Base-by-base conservation (phyloP, 2,888 invertebrate genomes). In the Bombylius discolor region DNA sequence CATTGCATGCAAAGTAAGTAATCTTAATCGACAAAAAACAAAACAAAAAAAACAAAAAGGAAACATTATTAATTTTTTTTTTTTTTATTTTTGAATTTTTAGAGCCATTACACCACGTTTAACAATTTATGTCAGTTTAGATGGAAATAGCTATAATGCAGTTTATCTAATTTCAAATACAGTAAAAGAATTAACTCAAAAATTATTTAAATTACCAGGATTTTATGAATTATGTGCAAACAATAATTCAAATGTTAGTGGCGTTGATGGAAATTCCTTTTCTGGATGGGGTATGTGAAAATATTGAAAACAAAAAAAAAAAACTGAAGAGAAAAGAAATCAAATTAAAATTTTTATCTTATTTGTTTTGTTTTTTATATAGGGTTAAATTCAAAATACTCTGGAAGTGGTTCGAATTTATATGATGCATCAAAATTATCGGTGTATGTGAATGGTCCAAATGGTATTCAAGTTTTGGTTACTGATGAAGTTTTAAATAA, bases 401-500 rank as follows among this genome's bases (percentile, higher is more conserved):
- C 73, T 51, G 72, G 72, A 62, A 72, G 72, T 60, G 72, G 68
- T 54, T 70, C 74, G 71, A 68, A 74, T 74, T 66, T 65, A 13
- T 76, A 79, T 77, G 81, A 81, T 45, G 61, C 64, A 56, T 78
- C 77, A 56, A 74, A 74, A 59, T 70, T 71, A 49, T 82, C 83
- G 42, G 79, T 93, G 9, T 83, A 85, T 61, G 79, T 91, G 51
- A 84, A 83, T 64, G 94, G 93, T 0, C 93, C 94, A 0, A 84
- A 85, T 63, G 87, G 87, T 14, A 88, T 94, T 8, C 85, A 87
- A 63, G 85, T 95, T 1, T 79, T 87, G 45, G 79, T 95, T 33
- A 90, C 86, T 44, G 89, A 93, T 70, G 92, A 93, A 64, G 81
- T 93, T 52, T 82, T 94, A 14, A 81, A 83, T 39, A 89, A 92